Base-by-base conservation (phyloP, 35 echinoderm and acorn worm species). In the Hemicentrotus pulcherrimus region DNA sequence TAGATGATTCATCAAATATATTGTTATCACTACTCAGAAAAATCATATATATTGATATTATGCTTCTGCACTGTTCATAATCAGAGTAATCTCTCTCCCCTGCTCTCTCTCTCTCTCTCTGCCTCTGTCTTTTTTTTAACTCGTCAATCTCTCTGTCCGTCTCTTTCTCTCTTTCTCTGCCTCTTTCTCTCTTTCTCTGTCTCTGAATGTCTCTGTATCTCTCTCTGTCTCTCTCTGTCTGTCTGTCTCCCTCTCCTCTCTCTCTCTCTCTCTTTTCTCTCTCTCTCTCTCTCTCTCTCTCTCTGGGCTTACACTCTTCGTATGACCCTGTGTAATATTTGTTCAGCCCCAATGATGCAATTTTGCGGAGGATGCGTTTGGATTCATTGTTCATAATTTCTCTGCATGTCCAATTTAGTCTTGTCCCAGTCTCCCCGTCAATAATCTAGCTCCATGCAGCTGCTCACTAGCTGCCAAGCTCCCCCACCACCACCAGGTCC, bases 1-100 rank as follows among this genome's bases (percentile, higher is more conserved):
- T 28, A 28, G 65, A 78, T 78, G 65, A 78, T 78, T 78, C 65
- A 78, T 78, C 65, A 78, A n/a, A 78, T 78, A 78, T 78, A 78
- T 28, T 71, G 19, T 78, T 22, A n/a, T 78, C 24, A 55, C 15
- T 55, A 55, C 15, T 78, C 24, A 28, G 65, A 18, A 78, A 78
- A 78, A 78, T 22, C 6, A 78, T 28, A n/a, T 4, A n/a, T 78
- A 7, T 41, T 41, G 35, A 41, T 41, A 41, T 41, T 41, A 41
- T 3, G 48, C 5, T 78, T 78, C 8, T 78, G 19, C 5, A 30
- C 65, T 78, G 65, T 28, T 4, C 65, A 78, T 78, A 7, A 55
- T 15, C 50, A 55, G 50, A 41, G 35, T 41, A 8, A 6, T 78
- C 65, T 28, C 65, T 78, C 65, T 28, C 22, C 6, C 13, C 22